phyloP scores from a whole-genome alignment of 2,888 invertebrate genomes.

The Chrysolina oricalcia region DNA sequence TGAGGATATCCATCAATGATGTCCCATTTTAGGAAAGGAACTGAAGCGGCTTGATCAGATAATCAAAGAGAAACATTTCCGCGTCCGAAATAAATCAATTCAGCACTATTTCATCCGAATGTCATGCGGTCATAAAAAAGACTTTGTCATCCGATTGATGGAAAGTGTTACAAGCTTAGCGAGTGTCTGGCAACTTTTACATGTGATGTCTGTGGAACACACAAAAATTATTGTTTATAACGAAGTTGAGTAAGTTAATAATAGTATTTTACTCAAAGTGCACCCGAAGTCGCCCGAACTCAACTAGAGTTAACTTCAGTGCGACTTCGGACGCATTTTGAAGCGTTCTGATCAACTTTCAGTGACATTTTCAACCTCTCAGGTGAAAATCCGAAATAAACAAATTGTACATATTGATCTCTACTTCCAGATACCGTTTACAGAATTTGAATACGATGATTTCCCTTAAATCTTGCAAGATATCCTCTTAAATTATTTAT shows the following conservation, averaged over 20 bases:
- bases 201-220: constrained; percentile 40
- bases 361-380: too few species aligned
- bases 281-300: too few species aligned
- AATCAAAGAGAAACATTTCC: constrained; percentile 32
- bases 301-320: too few species aligned
- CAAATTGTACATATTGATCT: too few species aligned
- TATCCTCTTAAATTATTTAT: too few species aligned
- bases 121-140: constrained; percentile 32
- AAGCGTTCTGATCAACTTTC: too few species aligned
- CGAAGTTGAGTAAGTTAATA: constrained; percentile 25
- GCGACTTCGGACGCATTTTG: too few species aligned
- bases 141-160: constrained; percentile 35
- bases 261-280: neutral
- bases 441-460: too few species aligned
- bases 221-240: constrained; percentile 36
- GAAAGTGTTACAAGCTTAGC: constrained; percentile 24
- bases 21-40: constrained; percentile 38
- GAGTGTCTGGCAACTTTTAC: constrained; percentile 37
- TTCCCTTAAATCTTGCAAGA: too few species aligned
- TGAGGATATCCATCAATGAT: neutral
- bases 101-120: constrained; percentile 42
- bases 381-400: too few species aligned
- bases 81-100: constrained; percentile 28
- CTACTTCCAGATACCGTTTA: too few species aligned
- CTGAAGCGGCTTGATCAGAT: neutral